Percentiles rank a stretch among this genome's conserved stretches.
These are phyloP conservation scores for Ictalurus furcatus DNA, from an alignment of 2,113 vertebrate genomes.

Conservation along the genomic window DNA sequence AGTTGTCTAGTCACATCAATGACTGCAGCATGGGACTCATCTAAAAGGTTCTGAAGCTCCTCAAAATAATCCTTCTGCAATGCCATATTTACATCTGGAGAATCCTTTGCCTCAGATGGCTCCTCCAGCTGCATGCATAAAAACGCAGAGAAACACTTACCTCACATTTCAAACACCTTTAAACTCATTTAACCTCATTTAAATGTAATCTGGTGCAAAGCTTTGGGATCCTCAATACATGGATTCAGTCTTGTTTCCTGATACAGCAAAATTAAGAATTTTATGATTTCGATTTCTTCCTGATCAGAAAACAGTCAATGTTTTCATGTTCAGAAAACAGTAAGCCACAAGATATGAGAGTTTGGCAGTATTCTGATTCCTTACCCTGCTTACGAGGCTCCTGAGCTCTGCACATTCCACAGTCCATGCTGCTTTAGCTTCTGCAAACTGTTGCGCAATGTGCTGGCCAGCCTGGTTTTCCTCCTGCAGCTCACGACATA, in stretches of 20 bases:
- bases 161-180: background rate
- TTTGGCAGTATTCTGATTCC: slow-evolving; percentile 21
- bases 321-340: background rate
- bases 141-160: background rate
- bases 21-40: slow-evolving; percentile 80
- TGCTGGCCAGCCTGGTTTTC: slow-evolving; percentile 73
- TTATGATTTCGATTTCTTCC: background rate
- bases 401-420: slow-evolving; percentile 80
- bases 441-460: slow-evolving; percentile 81
- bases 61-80: slow-evolving; percentile 76
- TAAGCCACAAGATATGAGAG: background rate
- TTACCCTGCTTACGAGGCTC: slow-evolving; percentile 75
- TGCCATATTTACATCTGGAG: slow-evolving; percentile 75
- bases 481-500: slow-evolving; percentile 80
- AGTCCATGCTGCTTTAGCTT: slow-evolving; percentile 81
- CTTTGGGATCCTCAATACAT: background rate
- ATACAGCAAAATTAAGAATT: background rate
- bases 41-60: slow-evolving; percentile 83
- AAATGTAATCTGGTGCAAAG: background rate
- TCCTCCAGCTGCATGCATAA: slow-evolving; percentile 70
- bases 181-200: background rate
- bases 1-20: slow-evolving; percentile 83
- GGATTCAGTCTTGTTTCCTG: background rate
- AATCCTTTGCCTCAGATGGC: slow-evolving; percentile 58
- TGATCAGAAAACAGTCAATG: background rate